Base-by-base conservation (phyloP, 2,113 vertebrate genomes). In the Rhinolophus ferrumequinum region DNA sequence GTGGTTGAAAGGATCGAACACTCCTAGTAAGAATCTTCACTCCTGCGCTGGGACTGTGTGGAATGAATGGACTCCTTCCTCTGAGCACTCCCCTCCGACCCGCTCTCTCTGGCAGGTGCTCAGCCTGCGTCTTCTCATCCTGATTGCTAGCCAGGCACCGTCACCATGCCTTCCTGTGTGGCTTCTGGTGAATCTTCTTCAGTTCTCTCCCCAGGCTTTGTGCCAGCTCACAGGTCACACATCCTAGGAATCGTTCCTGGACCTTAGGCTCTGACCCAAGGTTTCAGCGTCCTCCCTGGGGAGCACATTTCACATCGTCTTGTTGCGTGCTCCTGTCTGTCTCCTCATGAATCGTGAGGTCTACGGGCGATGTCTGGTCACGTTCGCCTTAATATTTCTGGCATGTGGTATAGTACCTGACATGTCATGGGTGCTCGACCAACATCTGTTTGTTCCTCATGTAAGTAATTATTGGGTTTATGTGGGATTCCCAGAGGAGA, bases 81-180 rank as follows among this genome's bases (percentile, higher is more conserved):
- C 35, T 10, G 35, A 64, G 22, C 35, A 54, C 22, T 35, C 26
- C 30, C 24, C 15, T 11, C 13, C 4, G 15, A 12, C 44, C 7
- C 38, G 1, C 0, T 6, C 8, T 38, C 11, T 16, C 4, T 28
- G 4, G 19, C 3, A 0, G 28, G 41, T 6, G 28, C 18, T 8
- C 5, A 15, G 44, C 30, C 30, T 26, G n/a, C 3, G 60, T 30
- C 11, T 8, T 16, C 38, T 11, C 0, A 7, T 33, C 54, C 60
- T 6, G 18, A 8, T 2, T 0, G 5, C 18, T 6, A 21, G 62
- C 47, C 10, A 0, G 18, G 19, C 16, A 3, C 22, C 0, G 3
- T 8, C 10, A 6, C n/a, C 47, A 10, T 41, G 35, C 54, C 52
- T 89, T 66, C 16, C 60, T 3, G 1, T 15, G 70, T 18, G 24